Conservation (phyloP, 2,113 vertebrate species). For the Grammomys dolichurus region DNA sequence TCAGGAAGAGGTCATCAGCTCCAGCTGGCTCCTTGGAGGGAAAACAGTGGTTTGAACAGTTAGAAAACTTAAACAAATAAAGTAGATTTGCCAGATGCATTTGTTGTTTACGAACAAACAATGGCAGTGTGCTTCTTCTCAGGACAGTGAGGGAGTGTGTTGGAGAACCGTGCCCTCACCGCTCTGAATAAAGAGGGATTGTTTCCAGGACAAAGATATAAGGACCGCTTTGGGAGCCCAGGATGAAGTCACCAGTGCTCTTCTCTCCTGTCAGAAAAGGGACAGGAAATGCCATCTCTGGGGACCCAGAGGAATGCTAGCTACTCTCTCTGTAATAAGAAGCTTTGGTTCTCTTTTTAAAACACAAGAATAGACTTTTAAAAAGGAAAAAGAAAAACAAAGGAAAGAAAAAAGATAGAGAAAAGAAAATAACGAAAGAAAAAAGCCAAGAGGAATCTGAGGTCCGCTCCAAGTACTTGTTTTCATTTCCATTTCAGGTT, state of each 20-base stretch:
- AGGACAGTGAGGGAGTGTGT: slow-evolving; percentile 41
- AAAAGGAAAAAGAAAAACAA: background rate
- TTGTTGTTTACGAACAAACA: slow-evolving; percentile 61
- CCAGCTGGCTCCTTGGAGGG: background rate
- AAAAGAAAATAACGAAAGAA: background rate
- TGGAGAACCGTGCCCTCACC: background rate
- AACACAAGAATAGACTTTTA: background rate
- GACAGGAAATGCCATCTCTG: slow-evolving; percentile 66
- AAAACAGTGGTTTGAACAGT: background rate
- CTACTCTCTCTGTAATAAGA: background rate
- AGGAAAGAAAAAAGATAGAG: background rate
- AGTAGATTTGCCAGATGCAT: background rate
- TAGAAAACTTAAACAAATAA: background rate
- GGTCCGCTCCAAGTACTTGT: background rate
- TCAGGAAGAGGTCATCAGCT: background rate
- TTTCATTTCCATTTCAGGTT: background rate
- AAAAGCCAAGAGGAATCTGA: background rate
- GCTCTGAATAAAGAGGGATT: slow-evolving; percentile 50
- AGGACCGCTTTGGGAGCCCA: background rate
- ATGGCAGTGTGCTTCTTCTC: slow-evolving; percentile 18
- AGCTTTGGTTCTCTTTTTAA: background rate
- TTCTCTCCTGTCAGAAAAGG: slow-evolving; percentile 23
- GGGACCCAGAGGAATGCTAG: background rate
- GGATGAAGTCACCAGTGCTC: slow-evolving; percentile 58
- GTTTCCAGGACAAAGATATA: slow-evolving; percentile 54